Conservation (phyloP, 2,888 invertebrate species). For the Hyppa rectilinea region DNA sequence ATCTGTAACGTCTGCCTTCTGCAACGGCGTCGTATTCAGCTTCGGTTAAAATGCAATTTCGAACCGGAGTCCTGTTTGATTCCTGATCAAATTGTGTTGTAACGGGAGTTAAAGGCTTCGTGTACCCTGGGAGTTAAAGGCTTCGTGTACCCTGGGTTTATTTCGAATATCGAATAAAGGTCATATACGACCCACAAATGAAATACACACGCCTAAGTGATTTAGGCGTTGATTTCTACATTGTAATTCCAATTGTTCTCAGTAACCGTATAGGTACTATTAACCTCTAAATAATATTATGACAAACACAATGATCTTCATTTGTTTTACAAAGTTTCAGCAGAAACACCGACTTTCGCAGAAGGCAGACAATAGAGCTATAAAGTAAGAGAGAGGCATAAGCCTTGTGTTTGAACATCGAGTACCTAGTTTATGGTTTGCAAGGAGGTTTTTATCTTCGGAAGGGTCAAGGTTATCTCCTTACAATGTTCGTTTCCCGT, state of each 20-base stretch:
- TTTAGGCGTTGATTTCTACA: too few relatives aligned
- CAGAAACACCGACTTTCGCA: constrained; percentile 17
- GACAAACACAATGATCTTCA: constrained; percentile 5
- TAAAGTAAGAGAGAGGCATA: constrained; percentile 43
- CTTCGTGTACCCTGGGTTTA: constrained; percentile 3
- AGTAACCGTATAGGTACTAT: background rate
- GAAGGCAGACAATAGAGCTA: constrained; percentile 48
- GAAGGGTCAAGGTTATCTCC: constrained; percentile 58
- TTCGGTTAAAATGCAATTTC: constrained; percentile 36
- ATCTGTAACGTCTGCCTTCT: constrained; percentile 7
- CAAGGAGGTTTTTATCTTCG: constrained; percentile 47
- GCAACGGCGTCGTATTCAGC: constrained; percentile 6
- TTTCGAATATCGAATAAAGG: background rate
- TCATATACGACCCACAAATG: background rate
- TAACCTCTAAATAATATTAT: background rate
- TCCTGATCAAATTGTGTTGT: constrained; percentile 36
- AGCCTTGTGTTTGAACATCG: constrained; percentile 28
- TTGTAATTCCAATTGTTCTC: constrained; percentile 9
- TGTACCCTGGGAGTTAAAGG: constrained; percentile 20
- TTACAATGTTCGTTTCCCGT: background rate
- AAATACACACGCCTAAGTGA: too few relatives aligned
- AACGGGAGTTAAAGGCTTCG: constrained; percentile 23
- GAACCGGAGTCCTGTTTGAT: constrained; percentile 2
- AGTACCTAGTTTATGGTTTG: constrained; percentile 27
- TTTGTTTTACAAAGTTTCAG: constrained; percentile 35